Conservation (phyloP, 2,797 vertebrate species). For the Sphaeramia orbicularis region DNA sequence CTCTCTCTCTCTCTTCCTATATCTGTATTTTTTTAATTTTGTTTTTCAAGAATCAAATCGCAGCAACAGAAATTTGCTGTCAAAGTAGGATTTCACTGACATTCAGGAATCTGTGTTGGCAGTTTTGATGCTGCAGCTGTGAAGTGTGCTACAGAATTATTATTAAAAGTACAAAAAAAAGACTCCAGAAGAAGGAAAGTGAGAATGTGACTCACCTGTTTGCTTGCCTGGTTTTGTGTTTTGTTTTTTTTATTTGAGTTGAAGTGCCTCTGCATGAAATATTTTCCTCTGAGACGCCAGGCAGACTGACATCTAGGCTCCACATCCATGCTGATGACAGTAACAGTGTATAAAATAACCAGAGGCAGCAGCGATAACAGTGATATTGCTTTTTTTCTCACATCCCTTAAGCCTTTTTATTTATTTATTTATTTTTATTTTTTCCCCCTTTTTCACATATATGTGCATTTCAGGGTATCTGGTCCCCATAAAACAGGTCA, state of each 20-base stretch:
- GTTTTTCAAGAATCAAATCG: conserved; percentile 41
- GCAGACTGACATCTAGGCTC: conserved; percentile 48
- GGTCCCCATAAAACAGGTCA: conserved; percentile 30
- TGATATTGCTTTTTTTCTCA: conserved; percentile 21
- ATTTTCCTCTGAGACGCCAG: conserved; percentile 27
- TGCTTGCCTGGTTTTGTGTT: conserved; percentile 50
- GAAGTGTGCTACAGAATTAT: background rate
- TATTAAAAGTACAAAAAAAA: conserved; percentile 17
- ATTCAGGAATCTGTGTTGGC: background rate
- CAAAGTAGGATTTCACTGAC: conserved; percentile 30
- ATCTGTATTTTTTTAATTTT: conserved; percentile 33
- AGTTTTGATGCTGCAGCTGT: conserved; percentile 1
- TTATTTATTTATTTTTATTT: background rate
- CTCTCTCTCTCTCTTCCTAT: conserved; percentile 25
- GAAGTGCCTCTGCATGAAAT: conserved; percentile 16
- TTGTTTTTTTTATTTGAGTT: conserved; percentile 4
- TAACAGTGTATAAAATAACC: conserved; percentile 48
- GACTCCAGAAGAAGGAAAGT: conserved; percentile 45
- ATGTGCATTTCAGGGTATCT: conserved; percentile 1
- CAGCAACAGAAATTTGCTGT: conserved; percentile 43
- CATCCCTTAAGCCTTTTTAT: background rate
- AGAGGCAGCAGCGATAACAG: conserved; percentile 52
- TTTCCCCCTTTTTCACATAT: background rate
- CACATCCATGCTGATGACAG: conserved; percentile 34
- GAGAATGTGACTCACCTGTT: conserved; percentile 67